These are phyloP conservation scores for Amphipyra berbera DNA, from an alignment of 2,888 invertebrate species.

Conservation along the genomic window DNA sequence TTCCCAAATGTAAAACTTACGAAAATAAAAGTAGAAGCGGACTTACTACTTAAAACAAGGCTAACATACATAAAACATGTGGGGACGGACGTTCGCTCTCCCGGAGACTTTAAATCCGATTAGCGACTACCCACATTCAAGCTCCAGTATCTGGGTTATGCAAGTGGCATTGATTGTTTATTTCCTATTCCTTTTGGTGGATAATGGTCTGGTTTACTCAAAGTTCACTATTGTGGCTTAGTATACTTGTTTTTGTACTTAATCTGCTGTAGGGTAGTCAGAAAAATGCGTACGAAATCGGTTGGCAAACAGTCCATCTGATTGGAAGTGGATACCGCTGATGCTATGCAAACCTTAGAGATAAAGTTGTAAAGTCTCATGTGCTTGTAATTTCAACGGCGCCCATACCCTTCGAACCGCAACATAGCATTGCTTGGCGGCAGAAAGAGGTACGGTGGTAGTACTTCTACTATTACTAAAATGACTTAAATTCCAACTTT, in stretches of 20 bases:
- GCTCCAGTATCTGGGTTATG: conserved; percentile 2
- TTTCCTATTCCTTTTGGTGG: conserved; percentile 12
- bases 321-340: too few relatives aligned
- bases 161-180: conserved; percentile 38
- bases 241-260: background rate
- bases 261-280: background rate
- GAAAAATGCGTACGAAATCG: too few relatives aligned
- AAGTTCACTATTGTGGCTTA: background rate
- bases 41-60: conserved; percentile 29
- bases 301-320: too few relatives aligned
- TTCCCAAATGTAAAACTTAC: conserved; percentile 12
- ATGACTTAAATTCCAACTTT: background rate
- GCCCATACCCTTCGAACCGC: too few relatives aligned
- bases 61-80: conserved; percentile 41
- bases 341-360: too few relatives aligned
- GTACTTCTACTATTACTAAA: too few relatives aligned
- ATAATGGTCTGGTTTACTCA: background rate
- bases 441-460: too few relatives aligned
- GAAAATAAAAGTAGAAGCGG: conserved; percentile 24
- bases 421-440: too few relatives aligned
- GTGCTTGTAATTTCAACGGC: too few relatives aligned
- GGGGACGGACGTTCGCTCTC: conserved; percentile 23
- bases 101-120: conserved; percentile 46
- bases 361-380: too few relatives aligned
- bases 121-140: conserved; percentile 39